These are phyloP conservation scores for Calliphora vicina DNA, from an alignment of 1,140 invertebrate species.

Conservation along the genomic window DNA sequence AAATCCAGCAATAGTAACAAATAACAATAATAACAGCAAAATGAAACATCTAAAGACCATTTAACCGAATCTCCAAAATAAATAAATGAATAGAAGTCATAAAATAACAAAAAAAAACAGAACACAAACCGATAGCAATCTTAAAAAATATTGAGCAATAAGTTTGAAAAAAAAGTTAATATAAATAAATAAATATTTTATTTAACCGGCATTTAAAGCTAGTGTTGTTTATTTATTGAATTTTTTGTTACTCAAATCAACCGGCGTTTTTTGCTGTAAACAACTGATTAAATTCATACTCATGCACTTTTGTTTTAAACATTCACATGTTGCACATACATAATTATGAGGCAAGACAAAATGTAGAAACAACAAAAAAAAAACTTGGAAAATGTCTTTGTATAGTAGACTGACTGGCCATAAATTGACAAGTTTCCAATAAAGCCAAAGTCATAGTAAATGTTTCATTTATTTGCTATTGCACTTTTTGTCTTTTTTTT, in stretches of 20 bases:
- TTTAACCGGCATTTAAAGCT: background rate
- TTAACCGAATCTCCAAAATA: background rate
- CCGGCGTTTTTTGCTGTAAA: background rate
- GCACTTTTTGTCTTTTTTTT: too few species aligned
- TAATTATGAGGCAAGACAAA: background rate
- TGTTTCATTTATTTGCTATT: background rate
- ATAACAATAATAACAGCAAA: background rate
- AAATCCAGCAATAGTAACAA: background rate
- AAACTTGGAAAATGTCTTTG: background rate
- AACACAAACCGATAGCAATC: background rate
- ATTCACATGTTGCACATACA: background rate
- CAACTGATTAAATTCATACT: background rate
- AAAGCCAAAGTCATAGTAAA: background rate
- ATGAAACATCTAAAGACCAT: background rate
- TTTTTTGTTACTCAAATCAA: background rate
- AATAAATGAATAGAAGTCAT: slow-evolving; percentile 1
- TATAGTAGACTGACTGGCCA: background rate
- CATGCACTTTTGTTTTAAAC: background rate
- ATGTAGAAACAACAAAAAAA: background rate
- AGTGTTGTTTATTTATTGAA: background rate
- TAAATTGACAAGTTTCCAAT: background rate
- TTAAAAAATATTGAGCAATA: background rate
- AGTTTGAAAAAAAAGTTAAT: background rate
- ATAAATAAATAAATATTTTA: background rate
- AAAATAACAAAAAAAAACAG: background rate